Evolutionary conservation across 2,113 vertebrate species (phyloP).

Genomic region (Saiga tatarica): DNA sequence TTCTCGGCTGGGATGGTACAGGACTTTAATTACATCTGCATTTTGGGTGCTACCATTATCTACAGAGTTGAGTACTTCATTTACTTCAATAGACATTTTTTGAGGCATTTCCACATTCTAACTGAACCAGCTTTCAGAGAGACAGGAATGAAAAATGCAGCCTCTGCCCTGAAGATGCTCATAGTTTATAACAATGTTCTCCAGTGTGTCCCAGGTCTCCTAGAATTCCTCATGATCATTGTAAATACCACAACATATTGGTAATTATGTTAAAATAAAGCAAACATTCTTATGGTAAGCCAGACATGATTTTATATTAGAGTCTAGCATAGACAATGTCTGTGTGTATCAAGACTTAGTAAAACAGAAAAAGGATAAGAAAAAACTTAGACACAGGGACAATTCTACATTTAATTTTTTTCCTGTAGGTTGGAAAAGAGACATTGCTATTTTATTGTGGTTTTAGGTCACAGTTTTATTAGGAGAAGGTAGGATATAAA

Average conservation of each 20-base stretch:
- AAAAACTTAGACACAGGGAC: not conserved
- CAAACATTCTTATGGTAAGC: not conserved
- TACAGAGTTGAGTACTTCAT: not conserved
- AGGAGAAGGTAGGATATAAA: not conserved
- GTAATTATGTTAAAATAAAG: not conserved
- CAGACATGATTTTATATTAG: not conserved
- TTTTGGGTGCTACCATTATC: not conserved
- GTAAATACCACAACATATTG: not conserved
- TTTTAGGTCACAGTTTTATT: not conserved
- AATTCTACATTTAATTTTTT: not conserved
- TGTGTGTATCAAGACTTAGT: not conserved
- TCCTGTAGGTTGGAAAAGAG: not conserved
- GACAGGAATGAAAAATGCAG: not conserved
- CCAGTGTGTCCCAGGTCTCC: not conserved
- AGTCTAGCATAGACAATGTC: not conserved
- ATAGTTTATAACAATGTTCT: not conserved
- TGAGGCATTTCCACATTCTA: not conserved
- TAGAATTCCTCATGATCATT: not conserved
- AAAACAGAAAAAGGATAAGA: not conserved
- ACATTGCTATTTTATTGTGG: not conserved
- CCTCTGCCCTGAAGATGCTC: not conserved
- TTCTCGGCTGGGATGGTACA: not conserved
- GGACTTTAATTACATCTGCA: not conserved
- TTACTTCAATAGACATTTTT: not conserved
- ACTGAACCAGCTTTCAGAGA: not conserved